A percentile compares a stretch with the other conserved stretches of the same genome.
These are phyloP conservation scores for Paguma larvata DNA, from an alignment of 2,797 vertebrate species.

Conservation along the genomic window DNA sequence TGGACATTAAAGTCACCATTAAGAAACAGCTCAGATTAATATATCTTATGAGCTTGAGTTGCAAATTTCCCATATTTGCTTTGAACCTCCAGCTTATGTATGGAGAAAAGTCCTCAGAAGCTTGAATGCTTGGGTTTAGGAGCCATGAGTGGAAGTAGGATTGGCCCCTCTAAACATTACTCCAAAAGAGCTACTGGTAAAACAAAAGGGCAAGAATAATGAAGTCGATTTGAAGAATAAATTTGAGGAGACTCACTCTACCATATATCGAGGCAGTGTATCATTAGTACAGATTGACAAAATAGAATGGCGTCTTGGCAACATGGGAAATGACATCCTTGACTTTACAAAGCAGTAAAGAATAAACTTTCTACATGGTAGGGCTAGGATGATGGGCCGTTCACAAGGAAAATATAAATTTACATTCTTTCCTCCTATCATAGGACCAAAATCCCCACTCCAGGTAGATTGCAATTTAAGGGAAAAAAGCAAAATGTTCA, in stretches of 20 bases:
- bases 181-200: not conserved
- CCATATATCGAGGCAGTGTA: not conserved
- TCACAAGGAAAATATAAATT: conserved; percentile 11
- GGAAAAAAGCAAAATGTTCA: not conserved
- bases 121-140: not conserved
- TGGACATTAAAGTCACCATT: not conserved
- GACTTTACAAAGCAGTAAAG: not conserved
- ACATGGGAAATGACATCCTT: not conserved
- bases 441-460: not conserved
- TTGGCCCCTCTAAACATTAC: not conserved
- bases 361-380: not conserved
- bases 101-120: not conserved
- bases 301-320: not conserved
- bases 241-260: not conserved
- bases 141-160: not conserved
- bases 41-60: not conserved
- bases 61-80: not conserved
- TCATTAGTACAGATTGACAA: not conserved
- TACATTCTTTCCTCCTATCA: not conserved
- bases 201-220: not conserved
- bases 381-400: not conserved
- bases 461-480: not conserved
- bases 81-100: not conserved
- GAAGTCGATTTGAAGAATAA: not conserved
- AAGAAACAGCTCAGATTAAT: not conserved